Base-by-base conservation (phyloP, 2,888 invertebrate species). In the Rhorus exstirpatorius region DNA sequence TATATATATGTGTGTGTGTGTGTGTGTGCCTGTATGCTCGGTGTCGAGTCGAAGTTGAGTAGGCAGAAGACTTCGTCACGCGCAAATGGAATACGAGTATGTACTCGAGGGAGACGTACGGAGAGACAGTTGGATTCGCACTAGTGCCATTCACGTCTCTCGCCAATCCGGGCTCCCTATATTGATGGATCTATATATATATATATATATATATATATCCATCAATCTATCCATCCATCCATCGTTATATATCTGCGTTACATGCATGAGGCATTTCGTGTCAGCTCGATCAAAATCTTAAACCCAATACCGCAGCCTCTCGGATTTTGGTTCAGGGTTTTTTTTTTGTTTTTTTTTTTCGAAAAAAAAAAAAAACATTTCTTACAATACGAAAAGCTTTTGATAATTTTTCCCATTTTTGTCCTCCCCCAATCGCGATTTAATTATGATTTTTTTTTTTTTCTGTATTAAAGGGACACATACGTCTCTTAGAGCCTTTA, bases 1-100 rank as follows among this genome's bases (percentile, higher is more conserved):
- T 46, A 7, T 14, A 61, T 21, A 12, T 14, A n/a, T n/a, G n/a
- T n/a, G 31, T 21, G 19, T n/a, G 35, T 24, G n/a, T 41, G 41
- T 12, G 58, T 35, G 51, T 67, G 17, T 21, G 7, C 44, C 61
- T 38, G 21, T n/a, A 21, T 51, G 12, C 17, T 21, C 38, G 8
- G 70, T 38, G 12, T 60, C 44, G 72, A 61, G 35, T 72, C 60
- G 10, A 71, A 72, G 60, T 65, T 58, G 81, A 74, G 60, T 68
- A 74, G 51, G 68, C 38, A 58, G 68, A 81, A 77, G 65, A 14
- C 79, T 76, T 79, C 68, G 80, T 84, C 76, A 77, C 78, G 83
- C 81, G 81, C 80, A 85, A 85, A 83, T 83, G 81, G 83, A 83
- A 83, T 81, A 83, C 84, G 83, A 85, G 81, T 74, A 61, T 80